A percentile compares a stretch with the other conserved stretches of the same genome.
Evolutionary conservation across 2,888 invertebrate species (phyloP).

Genomic region (Pollenia amentaria): DNA sequence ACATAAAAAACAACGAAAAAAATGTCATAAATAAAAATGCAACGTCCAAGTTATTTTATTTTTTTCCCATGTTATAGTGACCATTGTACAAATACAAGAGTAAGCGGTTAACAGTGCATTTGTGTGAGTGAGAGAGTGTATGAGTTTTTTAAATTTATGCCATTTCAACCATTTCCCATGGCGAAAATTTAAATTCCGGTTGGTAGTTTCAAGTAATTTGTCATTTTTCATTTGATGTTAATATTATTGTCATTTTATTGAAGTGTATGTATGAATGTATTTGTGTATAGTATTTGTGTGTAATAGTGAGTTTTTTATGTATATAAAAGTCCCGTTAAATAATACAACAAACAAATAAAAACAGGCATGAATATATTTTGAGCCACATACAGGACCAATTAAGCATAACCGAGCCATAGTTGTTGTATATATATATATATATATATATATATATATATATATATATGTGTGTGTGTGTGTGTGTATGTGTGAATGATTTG

Average conservation of each 20-base stretch:
- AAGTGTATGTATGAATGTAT: background rate
- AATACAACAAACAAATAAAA: conserved; percentile 29
- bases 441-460: background rate
- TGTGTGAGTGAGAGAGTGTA: conserved; percentile 17
- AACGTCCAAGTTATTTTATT: conserved; percentile 57
- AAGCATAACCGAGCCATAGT: conserved; percentile 52
- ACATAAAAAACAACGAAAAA: conserved; percentile 19
- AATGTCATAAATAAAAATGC: conserved; percentile 67
- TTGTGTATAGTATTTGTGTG: background rate
- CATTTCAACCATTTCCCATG: conserved; percentile 73
- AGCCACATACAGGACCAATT: conserved; percentile 59
- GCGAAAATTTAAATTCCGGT: conserved; percentile 74
- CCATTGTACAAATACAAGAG: conserved; percentile 10
- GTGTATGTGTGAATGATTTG: background rate
- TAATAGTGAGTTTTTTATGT: conserved; percentile 23
- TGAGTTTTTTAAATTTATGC: conserved; percentile 69
- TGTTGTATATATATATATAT: conserved; percentile 19
- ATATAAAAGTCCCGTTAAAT: conserved; percentile 44
- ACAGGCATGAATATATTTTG: conserved; percentile 21
- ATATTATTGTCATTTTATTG: conserved; percentile 66
- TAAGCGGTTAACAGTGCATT: conserved; percentile 1
- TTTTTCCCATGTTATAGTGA: conserved; percentile 33
- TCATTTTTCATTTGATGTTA: conserved; percentile 71
- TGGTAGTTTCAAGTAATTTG: conserved; percentile 72
- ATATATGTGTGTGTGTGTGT: background rate